Conservation (phyloP, 2,888 invertebrate species). For the Pimpla rufipes region DNA sequence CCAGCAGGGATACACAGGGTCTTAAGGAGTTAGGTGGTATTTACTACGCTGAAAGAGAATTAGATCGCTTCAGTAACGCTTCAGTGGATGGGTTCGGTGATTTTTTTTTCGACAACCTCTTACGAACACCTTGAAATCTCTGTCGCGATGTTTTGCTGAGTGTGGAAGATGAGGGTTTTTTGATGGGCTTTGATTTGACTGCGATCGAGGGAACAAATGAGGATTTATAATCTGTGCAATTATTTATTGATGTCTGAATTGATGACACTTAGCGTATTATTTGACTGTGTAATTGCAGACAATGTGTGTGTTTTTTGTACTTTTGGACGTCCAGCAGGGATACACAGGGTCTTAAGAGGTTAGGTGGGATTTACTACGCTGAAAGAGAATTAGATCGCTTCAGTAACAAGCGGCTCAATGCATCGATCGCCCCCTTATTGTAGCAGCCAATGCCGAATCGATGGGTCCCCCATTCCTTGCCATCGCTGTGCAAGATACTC, state of each 20-base stretch:
- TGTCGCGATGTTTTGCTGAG: neutral
- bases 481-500: neutral
- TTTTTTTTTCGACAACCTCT: conserved; percentile 22
- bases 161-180: neutral
- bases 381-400: conserved; percentile 39
- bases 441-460: conserved; percentile 48
- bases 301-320: neutral
- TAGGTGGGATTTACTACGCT: conserved; percentile 19
- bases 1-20: neutral
- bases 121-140: neutral
- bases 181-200: too few species aligned
- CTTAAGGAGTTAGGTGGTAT: neutral
- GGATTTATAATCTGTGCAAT: neutral
- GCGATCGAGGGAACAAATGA: neutral
- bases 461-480: conserved; percentile 15
- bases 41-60: conserved; percentile 39
- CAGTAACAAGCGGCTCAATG: conserved; percentile 37
- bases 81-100: neutral
- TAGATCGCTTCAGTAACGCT: conserved; percentile 39
- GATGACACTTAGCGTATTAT: neutral
- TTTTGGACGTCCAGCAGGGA: neutral
- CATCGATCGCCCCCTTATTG: conserved; percentile 1
- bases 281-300: neutral
- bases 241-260: neutral
- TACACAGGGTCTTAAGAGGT: neutral